These are phyloP conservation scores for Eudasyphora cyanicolor DNA, from an alignment of 2,888 invertebrate species.

Conservation along the genomic window DNA sequence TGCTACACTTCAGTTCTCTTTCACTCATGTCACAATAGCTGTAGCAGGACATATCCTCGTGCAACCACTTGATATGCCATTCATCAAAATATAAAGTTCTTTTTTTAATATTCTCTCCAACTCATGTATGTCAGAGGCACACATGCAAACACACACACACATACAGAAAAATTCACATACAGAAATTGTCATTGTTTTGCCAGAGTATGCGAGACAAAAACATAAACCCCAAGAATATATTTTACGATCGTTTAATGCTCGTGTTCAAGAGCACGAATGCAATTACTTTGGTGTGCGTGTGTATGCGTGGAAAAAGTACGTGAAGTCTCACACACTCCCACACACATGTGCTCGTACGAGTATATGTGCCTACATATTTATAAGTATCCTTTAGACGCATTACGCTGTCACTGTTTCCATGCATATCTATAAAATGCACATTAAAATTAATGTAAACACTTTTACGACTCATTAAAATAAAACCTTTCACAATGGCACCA, in stretches of 20 bases:
- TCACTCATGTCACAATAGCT: background rate
- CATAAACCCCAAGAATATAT: background rate
- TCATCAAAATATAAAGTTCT: slow-evolving; percentile 43
- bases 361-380: background rate
- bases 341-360: background rate
- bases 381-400: background rate
- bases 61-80: slow-evolving; percentile 7
- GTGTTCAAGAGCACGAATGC: background rate
- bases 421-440: slow-evolving; percentile 38
- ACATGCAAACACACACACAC: background rate
- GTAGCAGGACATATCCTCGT: background rate
- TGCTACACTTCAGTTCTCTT: background rate
- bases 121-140: background rate
- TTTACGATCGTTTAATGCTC: slow-evolving; percentile 12
- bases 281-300: background rate
- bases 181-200: background rate
- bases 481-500: slow-evolving; percentile 48
- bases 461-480: slow-evolving; percentile 65
- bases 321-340: background rate
- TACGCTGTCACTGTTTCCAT: background rate
- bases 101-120: slow-evolving; percentile 11
- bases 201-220: slow-evolving; percentile 16
- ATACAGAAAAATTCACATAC: background rate
- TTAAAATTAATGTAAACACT: slow-evolving; percentile 64
- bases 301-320: background rate